Base-by-base conservation (phyloP, 2,113 vertebrate species). In the Calidris pugnax region DNA sequence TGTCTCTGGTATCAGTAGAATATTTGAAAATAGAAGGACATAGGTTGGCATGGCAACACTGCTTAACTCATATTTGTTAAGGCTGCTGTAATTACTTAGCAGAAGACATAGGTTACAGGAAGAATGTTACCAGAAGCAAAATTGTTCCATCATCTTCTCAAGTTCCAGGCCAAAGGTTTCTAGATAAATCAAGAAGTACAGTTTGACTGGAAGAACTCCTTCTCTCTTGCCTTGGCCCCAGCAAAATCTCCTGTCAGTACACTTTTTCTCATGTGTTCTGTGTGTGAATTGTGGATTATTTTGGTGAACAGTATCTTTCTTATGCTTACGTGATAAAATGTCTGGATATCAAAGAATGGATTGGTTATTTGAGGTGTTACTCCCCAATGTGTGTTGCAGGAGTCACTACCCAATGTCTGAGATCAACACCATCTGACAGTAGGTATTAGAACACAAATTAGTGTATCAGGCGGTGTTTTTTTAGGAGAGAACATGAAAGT, bases 31-130 rank as follows among this genome's bases (percentile, higher is more conserved):
- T 78, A 80, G 74, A 90, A 78, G 71, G 78, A 93, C 3, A 23
- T 50, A 21, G 12, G 95, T 96, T 95, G 95, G 59, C 95, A 97
- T 96, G 82, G 82, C 75, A 95, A 96, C 95, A 77, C 41, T 93
- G 78, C 59, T 95, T 96, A 95, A 94, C 85, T 94, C 82, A 51
- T 77, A 86, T 88, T 97, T 94, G 87, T 90, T 83, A 93, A 95
- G 90, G 85, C 50, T 10, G 1, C 62, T 90, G 56, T 86, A 94
- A 95, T 93, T 93, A 95, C 82, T 93, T 59, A 95, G 75, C 55
- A 80, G 79, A 69, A 94, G 63, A 77, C 55, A 81, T 7, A 77
- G 87, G 91, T 91, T 78, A 80, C 55, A 90, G 67, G 75, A 96
- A 91, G 87, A 95, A 96, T 66, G 63, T 63, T 93, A 92, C 86